Evolutionary conservation across 2,113 vertebrate genomes (phyloP), one percentile per base, ranked within the genome.

Genomic region (Ailurus styani): DNA sequence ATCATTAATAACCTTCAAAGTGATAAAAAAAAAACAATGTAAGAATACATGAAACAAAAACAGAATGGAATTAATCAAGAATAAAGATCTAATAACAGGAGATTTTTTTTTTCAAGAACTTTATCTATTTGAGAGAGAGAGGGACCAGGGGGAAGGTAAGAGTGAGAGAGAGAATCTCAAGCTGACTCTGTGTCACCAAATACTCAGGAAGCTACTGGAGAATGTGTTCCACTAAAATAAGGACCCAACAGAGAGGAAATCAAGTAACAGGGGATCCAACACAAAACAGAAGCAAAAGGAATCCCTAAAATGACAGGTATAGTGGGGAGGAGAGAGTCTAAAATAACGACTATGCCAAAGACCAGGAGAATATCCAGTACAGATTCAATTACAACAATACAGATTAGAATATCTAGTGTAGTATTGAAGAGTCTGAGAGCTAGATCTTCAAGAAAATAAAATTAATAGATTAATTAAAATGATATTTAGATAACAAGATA

Each of bases 41-140:
- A 89, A 77, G 64, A 34, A 94, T 40, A 57, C 20, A 78, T 42
- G 23, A 84, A 95, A 97, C 20, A 95, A 94, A 25, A 92, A 88
- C 7, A 84, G 37, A 66, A 25, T 8, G 3, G 3, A 34, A 90
- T 77, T 70, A 25, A 47, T 42, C 45, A 23, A 72, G 79, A 66
- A 42, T 54, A 89, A 23, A 62, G 7, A 31, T 75, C 62, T 20
- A 85, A 2, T 78, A 91, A 87, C 29, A 93, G 54, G 52, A 96
- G 29, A 27, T 34, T 9, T 50, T 90, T 47, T 50, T 62, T 34
- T 20, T n/a, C 34, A 68, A 68, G 66, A 68, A n/a, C 37, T 37
- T 68, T 68, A 68, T 37, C 37, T 68, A n/a, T 20, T 37, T 68
- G 34, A 68, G 34, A 68, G 64, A 68, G 66, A 68, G 64, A 66